Evolutionary conservation across 2,113 vertebrate species (phyloP).

Genomic region (Heterochromis multidens): DNA sequence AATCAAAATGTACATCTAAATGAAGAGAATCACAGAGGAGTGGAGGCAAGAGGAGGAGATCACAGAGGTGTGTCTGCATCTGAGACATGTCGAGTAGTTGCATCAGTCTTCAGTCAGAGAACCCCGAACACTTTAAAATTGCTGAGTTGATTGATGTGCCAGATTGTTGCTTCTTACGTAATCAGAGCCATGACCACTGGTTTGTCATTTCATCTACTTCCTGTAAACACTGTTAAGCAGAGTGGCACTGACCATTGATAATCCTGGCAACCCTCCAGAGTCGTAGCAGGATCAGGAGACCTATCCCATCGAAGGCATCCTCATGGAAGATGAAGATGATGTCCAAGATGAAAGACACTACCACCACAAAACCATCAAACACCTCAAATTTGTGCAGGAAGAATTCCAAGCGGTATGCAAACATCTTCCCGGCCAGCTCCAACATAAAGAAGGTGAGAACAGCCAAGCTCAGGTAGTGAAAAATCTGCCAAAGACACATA

Average conservation of each 20-base stretch:
- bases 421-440: conserved; percentile 87
- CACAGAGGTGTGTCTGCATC: no score
- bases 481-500: conserved; percentile 74
- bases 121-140: not conserved
- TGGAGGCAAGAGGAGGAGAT: not conserved
- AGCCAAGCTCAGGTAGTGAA: conserved; percentile 89
- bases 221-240: not conserved
- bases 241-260: conserved; percentile 82
- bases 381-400: conserved; percentile 95
- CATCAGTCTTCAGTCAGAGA: not conserved
- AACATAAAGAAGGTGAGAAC: conserved; percentile 89
- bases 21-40: not conserved
- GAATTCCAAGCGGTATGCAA: conserved; percentile 85
- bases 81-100: not conserved
- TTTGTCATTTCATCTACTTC: not conserved
- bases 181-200: accelerated
- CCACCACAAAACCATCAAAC: conserved; percentile 85
- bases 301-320: conserved; percentile 85
- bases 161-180: no score
- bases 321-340: conserved; percentile 81
- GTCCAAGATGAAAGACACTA: conserved; percentile 89
- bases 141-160: not conserved
- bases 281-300: conserved; percentile 89
- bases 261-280: conserved; percentile 97
- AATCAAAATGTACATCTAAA: not conserved